Base-by-base conservation (phyloP, 2,797 vertebrate species). In the Mycteria americana region DNA sequence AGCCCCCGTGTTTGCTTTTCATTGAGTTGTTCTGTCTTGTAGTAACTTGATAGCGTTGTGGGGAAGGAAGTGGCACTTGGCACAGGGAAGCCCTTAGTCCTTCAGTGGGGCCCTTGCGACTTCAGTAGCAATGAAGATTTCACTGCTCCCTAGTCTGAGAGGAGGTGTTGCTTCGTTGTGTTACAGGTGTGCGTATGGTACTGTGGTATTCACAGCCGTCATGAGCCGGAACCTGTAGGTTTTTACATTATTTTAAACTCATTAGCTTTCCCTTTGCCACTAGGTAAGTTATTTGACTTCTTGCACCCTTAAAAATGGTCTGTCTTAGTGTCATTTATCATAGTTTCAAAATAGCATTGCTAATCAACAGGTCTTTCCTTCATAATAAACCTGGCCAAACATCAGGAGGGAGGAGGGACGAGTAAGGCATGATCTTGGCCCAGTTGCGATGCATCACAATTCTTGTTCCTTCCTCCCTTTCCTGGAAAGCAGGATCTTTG, bases 401-500 rank as follows among this genome's bases (percentile, higher is more conserved):
- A 50, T 25, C 18, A 51, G 68, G 39, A 76, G 28, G 25, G 31
- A 25, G 13, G 33, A 45, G 25, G 11, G 23, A 27, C 18, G 16
- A 24, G 14, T n/a, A 56, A 63, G 39, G 60, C 1, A 11, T 35
- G 39, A 48, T 46, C 35, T 35, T 63, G 27, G 22, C 23, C 46
- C 37, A 5, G 1, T 11, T 18, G 35, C 0, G 1, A 14, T 24
- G 2, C 5, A 18, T 18, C 2, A 1, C 33, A 41, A 30, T 35
- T 67, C 39, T 76, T 3, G 1, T 45, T 59, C 11, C 13, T 68
- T 78, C 11, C 3, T 65, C 7, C 9, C 11, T 8, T 81, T 76
- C 10, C 33, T 31, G 27, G 48, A 67, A 67, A 85, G 43, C 18
- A 14, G 10, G 25, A 5, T 28, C 62, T 33, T 50, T 85, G 15